Conservation (phyloP, 1,140 invertebrate genomes). For the Drosophila equinoxialis region DNA sequence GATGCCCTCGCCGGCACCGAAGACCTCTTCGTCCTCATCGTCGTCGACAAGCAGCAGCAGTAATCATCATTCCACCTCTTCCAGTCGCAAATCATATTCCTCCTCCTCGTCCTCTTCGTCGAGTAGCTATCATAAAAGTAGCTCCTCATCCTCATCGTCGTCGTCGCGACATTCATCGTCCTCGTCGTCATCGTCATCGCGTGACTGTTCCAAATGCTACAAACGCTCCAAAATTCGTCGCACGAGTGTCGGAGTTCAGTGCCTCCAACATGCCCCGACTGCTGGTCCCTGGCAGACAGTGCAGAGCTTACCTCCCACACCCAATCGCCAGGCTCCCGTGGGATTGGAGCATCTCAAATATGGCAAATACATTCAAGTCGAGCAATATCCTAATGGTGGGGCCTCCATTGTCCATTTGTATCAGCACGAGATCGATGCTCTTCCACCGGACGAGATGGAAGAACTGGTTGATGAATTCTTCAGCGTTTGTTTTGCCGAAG, state of each 20-base stretch:
- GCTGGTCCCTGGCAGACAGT: conserved; percentile 60
- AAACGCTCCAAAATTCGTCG: conserved; percentile 86
- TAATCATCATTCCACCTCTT: conserved; percentile 61
- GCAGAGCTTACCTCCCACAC: conserved; percentile 73
- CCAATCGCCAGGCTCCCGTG: conserved; percentile 72
- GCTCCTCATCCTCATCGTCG: conserved; percentile 59
- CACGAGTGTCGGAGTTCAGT: conserved; percentile 87
- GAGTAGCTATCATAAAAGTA: conserved; percentile 60
- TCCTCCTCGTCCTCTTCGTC: conserved; percentile 62
- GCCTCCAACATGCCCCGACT: conserved; percentile 68
- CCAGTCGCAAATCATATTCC: conserved; percentile 56
- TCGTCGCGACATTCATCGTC: conserved; percentile 56
- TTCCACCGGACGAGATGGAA: conserved; percentile 90
- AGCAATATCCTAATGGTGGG: conserved; percentile 98
- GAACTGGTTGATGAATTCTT: conserved; percentile 94
- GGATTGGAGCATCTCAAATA: conserved; percentile 87
- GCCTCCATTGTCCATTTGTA: conserved; percentile 95
- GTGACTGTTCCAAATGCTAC: conserved; percentile 86
- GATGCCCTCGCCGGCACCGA: conserved; percentile 75
- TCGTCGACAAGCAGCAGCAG: conserved; percentile 35
- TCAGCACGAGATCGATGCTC: conserved; percentile 93
- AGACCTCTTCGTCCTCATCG: conserved; percentile 37
- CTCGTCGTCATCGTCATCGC: conserved; percentile 70
- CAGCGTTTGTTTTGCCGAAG: conserved; percentile 91
- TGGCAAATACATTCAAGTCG: conserved; percentile 91